Conservation (phyloP, 2,113 vertebrate species). For the Psettodes erumei region DNA sequence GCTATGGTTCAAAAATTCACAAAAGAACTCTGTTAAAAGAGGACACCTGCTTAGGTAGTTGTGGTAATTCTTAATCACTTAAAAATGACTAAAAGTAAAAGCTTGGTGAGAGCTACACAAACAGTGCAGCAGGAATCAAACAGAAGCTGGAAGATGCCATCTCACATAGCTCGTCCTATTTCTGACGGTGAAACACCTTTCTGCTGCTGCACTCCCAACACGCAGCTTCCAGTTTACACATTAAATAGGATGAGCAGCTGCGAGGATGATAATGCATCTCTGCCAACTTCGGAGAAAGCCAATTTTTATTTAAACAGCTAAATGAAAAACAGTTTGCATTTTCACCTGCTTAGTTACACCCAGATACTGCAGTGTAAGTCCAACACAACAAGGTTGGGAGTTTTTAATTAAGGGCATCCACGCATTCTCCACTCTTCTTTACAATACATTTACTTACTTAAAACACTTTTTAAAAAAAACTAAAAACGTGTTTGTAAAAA, state of each 20-base stretch:
- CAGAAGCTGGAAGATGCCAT: constrained; percentile 8
- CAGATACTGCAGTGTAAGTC: neutral
- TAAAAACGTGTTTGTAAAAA: too few species aligned
- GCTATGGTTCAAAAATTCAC: constrained; percentile 21
- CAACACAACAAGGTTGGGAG: neutral
- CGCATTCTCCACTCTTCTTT: constrained; percentile 22
- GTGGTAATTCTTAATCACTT: constrained; percentile 42
- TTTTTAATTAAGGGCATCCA: constrained; percentile 36
- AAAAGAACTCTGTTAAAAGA: constrained; percentile 2
- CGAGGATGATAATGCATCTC: constrained; percentile 6
- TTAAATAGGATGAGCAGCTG: constrained; percentile 22
- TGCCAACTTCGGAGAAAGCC: constrained; percentile 10
- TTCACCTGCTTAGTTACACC: constrained; percentile 16
- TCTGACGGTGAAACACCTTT: constrained; percentile 34
- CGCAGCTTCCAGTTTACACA: constrained; percentile 23
- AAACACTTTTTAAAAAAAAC: too few species aligned
- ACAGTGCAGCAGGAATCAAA: constrained; percentile 30
- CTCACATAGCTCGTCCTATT: constrained; percentile 39
- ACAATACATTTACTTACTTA: too few species aligned
- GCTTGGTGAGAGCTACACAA: constrained; percentile 2
- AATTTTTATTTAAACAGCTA: neutral
- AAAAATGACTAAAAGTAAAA: constrained; percentile 32
- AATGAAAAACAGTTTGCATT: constrained; percentile 1
- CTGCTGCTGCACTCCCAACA: constrained; percentile 31
- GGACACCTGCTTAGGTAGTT: constrained; percentile 19